These are phyloP conservation scores for Aegotheles bennettii DNA, from an alignment of 2,113 vertebrate genomes.

Conservation along the genomic window DNA sequence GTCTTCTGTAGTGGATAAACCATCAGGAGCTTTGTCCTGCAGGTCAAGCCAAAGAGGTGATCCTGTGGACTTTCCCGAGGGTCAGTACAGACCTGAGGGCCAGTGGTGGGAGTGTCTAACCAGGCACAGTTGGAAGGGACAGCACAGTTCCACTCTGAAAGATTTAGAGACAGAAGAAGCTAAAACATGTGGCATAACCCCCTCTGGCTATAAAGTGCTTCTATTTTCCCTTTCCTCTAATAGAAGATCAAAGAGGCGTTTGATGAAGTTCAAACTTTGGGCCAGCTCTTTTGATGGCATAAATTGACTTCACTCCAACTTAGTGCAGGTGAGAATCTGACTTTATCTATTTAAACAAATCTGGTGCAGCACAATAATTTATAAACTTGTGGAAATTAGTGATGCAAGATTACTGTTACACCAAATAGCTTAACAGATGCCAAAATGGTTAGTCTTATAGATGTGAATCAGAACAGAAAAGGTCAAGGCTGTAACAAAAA, in stretches of 20 bases:
- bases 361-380: not conserved
- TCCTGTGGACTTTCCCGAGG: not conserved
- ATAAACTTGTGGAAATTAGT: not conserved
- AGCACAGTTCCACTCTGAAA: not conserved
- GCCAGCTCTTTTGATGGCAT: conserved; percentile 63
- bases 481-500: not conserved
- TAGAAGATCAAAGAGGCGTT: conserved; percentile 53
- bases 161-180: not conserved
- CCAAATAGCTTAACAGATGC: not conserved
- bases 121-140: not conserved
- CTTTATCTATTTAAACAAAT: conserved; percentile 47
- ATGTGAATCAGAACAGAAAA: conserved; percentile 11
- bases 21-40: not conserved
- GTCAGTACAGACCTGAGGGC: not conserved
- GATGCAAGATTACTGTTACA: not conserved
- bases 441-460: not conserved
- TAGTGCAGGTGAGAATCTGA: conserved; percentile 51
- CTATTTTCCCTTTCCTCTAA: conserved; percentile 37
- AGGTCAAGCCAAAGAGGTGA: rapidly evolving
- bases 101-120: rapidly evolving
- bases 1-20: not conserved
- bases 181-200: not conserved
- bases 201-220: not conserved
- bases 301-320: conserved; percentile 50
- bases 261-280: conserved; percentile 44